Percentiles rank a stretch among this genome's conserved stretches.
Conservation (phyloP, 2,797 vertebrate species). For the Steatocranus sp. region DNA sequence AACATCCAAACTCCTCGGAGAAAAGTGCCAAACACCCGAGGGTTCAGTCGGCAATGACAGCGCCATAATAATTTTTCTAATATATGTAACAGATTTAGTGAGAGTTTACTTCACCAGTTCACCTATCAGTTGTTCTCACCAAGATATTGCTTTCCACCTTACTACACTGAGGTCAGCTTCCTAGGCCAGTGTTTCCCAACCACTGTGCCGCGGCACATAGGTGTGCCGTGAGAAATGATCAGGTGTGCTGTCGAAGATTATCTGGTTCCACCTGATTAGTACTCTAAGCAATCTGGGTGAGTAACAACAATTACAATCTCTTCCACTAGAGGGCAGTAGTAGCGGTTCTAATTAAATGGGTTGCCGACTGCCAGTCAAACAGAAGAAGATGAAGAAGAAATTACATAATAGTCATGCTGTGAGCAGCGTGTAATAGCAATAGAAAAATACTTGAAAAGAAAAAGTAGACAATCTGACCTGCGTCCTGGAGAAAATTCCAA, state of each 20-base stretch:
- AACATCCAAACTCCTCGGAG: accelerated
- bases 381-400: background rate
- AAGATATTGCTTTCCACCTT: background rate
- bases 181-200: background rate
- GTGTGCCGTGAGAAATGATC: background rate
- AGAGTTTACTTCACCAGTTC: background rate
- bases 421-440: background rate
- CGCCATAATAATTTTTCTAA: background rate
- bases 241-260: background rate
- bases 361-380: background rate
- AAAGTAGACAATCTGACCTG: background rate
- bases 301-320: background rate
- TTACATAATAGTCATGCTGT: background rate
- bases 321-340: background rate
- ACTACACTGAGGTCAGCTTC: background rate
- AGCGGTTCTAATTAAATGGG: background rate
- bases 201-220: background rate
- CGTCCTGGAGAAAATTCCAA: background rate
- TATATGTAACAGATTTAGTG: background rate
- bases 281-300: background rate
- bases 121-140: background rate
- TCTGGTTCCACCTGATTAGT: background rate
- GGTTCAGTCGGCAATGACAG: background rate
- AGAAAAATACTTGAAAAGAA: background rate
- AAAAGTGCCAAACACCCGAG: background rate